Base-by-base conservation (phyloP, 2,113 vertebrate genomes). In the Balaenoptera acutorostrata region DNA sequence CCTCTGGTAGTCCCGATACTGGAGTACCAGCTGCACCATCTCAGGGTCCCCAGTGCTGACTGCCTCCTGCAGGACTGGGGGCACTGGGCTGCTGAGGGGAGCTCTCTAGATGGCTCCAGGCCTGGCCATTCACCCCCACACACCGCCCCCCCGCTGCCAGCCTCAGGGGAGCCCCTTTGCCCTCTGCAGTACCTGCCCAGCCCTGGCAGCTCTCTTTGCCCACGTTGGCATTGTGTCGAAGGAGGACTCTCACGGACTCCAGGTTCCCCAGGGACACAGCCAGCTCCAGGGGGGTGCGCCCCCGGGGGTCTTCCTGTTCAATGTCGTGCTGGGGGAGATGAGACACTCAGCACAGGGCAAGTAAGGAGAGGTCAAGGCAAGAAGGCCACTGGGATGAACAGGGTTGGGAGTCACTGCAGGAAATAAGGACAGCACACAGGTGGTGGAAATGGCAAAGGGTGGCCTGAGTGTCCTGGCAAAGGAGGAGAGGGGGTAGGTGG, bases 41-140 rank as follows among this genome's bases (percentile, higher is more conserved):
- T 99, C 99, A 0, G 99, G 99, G 97, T 99, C 99, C 69, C 99
- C 99, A 0, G 99, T 99, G 98, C 99, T 99, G 87, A 99, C 99
- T 0, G 99, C 99, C 97, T 99, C 99, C 99, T 99, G 99, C 96
- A 99, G 98, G 93, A 99, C 99, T 99, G 96, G 96, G 93, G 78
- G 46, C 10, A 49, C 71, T 31, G 0, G 55, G 95, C 52, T 27
- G 64, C 99, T 99, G 97, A 96, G 49, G 57, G 88, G 49, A 6
- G 20, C 31, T 80, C 66, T 49, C 44, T 6, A 0, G 2, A 25
- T 0, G n/a, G 36, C 57, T 90, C n/a, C 25, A 0, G 20, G 55
- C n/a, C 55, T 25, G 64, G 27, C 64, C 15, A 36, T 75, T 78
- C 61, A n/a, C 36, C 49, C 64, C 78, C 41, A 5, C 36, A 39